Conservation (phyloP, 2,113 vertebrate species). For the Bubalus kerabau region DNA sequence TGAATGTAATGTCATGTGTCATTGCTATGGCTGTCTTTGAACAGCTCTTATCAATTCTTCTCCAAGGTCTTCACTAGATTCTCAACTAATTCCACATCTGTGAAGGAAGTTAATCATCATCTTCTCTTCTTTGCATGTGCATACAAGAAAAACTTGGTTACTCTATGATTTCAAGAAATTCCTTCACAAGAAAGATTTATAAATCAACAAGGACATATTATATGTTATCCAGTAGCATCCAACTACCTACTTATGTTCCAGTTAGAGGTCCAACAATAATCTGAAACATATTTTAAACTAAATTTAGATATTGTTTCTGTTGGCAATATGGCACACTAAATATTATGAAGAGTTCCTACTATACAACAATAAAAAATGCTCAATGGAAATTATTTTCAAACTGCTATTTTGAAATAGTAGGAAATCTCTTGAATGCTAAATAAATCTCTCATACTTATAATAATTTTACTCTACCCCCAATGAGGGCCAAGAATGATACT, state of each 20-base stretch:
- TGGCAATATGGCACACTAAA: background rate
- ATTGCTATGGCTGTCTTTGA: background rate
- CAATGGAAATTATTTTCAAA: background rate
- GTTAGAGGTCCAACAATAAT: background rate
- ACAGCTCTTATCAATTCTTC: background rate
- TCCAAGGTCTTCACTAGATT: background rate
- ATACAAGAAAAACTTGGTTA: background rate
- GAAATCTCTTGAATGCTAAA: background rate
- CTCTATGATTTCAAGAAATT: background rate
- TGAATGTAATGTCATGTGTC: background rate
- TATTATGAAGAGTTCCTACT: background rate
- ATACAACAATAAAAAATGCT: background rate
- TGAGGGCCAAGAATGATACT: background rate
- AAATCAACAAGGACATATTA: background rate
- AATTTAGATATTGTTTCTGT: background rate
- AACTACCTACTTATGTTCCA: background rate
- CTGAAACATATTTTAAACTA: background rate
- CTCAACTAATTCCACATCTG: background rate
- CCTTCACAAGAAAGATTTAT: background rate
- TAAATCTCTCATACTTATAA: background rate
- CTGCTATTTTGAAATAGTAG: background rate
- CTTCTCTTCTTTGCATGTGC: background rate
- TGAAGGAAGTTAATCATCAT: background rate
- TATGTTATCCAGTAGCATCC: background rate
- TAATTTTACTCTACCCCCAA: background rate